Conservation (phyloP, 2,113 vertebrate genomes). For the Sapajus apella region DNA sequence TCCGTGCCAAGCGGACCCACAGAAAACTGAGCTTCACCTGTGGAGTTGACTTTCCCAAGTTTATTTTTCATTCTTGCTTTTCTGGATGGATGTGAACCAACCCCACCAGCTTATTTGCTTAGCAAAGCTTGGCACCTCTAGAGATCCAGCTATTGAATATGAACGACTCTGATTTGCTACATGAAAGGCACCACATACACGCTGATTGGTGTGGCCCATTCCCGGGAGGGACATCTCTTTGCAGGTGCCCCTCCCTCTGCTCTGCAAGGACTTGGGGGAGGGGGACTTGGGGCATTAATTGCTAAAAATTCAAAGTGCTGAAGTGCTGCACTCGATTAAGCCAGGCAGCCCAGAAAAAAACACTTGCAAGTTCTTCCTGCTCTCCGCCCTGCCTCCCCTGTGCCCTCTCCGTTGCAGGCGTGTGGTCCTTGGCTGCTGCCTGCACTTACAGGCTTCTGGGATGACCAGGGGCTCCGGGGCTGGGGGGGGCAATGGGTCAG, state of each 20-base stretch:
- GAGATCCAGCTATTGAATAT: slow-evolving; percentile 73
- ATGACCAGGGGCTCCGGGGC: not conserved
- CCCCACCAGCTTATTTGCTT: slow-evolving; percentile 75
- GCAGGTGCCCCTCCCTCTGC: slow-evolving; percentile 71
- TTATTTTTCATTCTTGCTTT: slow-evolving; percentile 74
- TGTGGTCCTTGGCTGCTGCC: not conserved
- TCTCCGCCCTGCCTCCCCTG: not conserved
- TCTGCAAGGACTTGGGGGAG: slow-evolving; percentile 46
- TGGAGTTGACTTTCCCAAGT: slow-evolving; percentile 36
- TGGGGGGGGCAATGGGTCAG: not conserved
- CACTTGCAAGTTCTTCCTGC: not conserved
- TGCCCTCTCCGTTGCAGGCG: accelerated
- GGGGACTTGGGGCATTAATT: slow-evolving; percentile 20
- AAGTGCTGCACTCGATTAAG: slow-evolving; percentile 26
- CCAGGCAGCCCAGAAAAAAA: slow-evolving; percentile 35
- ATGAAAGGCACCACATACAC: slow-evolving; percentile 71
- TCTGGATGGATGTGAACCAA: slow-evolving; percentile 67
- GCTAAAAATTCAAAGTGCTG: slow-evolving; percentile 61
- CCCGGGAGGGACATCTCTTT: slow-evolving; percentile 65
- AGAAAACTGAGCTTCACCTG: slow-evolving; percentile 31
- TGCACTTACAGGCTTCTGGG: not conserved
- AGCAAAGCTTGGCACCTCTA: slow-evolving; percentile 74
- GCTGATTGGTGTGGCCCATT: slow-evolving; percentile 68
- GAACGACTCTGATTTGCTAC: slow-evolving; percentile 66
- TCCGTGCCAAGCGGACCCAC: not conserved